Percentiles rank a stretch among this genome's conserved stretches.
These are phyloP conservation scores for Frieseomelitta varia DNA, from an alignment of 1,140 invertebrate genomes.

Conservation along the genomic window DNA sequence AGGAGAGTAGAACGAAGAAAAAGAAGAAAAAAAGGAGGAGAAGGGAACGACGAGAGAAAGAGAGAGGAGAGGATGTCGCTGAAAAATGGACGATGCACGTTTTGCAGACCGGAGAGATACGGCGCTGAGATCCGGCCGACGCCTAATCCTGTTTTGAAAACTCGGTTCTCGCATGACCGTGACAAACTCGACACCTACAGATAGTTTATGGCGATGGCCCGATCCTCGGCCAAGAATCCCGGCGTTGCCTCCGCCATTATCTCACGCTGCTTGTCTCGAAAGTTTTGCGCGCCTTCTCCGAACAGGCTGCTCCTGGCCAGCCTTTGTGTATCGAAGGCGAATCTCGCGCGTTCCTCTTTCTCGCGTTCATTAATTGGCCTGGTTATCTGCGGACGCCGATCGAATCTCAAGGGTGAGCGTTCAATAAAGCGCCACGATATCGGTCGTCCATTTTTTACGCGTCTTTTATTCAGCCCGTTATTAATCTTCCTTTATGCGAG, in stretches of 20 bases:
- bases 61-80: constrained; percentile 43
- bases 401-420: constrained; percentile 32
- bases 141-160: constrained; percentile 77
- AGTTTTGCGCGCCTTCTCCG: constrained; percentile 13
- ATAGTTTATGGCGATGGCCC: constrained; percentile 68
- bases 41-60: constrained; percentile 41
- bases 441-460: constrained; percentile 41
- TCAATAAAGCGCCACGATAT: constrained; percentile 43
- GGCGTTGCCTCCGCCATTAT: constrained; percentile 49
- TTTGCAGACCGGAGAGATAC: constrained; percentile 52
- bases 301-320: background rate
- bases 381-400: constrained; percentile 57
- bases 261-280: constrained; percentile 26
- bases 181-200: constrained; percentile 73
- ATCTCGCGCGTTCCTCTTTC: constrained; percentile 30
- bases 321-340: constrained; percentile 46
- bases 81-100: constrained; percentile 71
- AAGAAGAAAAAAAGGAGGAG: background rate
- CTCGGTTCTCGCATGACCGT: constrained; percentile 72
- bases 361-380: constrained; percentile 56
- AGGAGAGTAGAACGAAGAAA: constrained; percentile 30
- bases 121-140: constrained; percentile 58
- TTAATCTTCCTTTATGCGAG: constrained; percentile 38
- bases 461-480: constrained; percentile 8
- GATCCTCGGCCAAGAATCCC: constrained; percentile 27